phyloP scores from a whole-genome alignment of 2,888 invertebrate genomes.

The Drosophila subquinaria region DNA sequence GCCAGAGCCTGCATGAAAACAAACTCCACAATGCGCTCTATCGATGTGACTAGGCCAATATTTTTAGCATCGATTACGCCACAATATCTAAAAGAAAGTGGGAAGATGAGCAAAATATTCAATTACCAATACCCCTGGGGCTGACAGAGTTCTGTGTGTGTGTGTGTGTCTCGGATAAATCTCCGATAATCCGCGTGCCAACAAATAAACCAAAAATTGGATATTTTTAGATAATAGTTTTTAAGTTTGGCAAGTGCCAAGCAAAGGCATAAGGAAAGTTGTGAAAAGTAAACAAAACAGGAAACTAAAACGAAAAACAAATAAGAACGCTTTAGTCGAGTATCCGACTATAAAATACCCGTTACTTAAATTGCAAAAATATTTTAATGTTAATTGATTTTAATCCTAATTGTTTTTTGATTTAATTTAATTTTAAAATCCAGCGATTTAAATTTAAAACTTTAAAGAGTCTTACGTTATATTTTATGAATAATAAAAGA shows the following conservation, averaged over 20 bases:
- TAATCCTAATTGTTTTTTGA: too few species aligned
- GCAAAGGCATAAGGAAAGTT: conserved; percentile 27
- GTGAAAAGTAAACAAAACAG: conserved; percentile 45
- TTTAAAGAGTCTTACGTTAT: too few species aligned
- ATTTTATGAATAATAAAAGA: too few species aligned
- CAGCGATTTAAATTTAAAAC: too few species aligned
- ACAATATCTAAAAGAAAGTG: conserved; percentile 88
- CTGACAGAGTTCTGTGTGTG: not conserved
- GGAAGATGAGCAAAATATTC: conserved; percentile 33
- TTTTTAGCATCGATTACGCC: conserved; percentile 92
- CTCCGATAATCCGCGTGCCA: conserved; percentile 47
- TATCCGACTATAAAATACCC: not conserved
- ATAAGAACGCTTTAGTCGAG: not conserved
- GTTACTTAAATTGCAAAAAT: not conserved
- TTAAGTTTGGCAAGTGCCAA: conserved; percentile 11
- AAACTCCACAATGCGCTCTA: conserved; percentile 94
- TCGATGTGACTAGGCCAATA: conserved; percentile 93
- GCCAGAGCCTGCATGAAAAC: conserved; percentile 96
- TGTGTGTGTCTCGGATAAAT: conserved; percentile 17
- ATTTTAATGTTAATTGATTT: not conserved
- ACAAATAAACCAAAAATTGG: conserved; percentile 41
- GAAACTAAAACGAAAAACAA: not conserved
- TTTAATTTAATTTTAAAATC: not conserved
- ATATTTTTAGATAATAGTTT: conserved; percentile 43
- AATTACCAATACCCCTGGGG: conserved; percentile 48